Evolutionary conservation across 2,888 invertebrate genomes (phyloP), one percentile per base, ranked within the genome.

Genomic region (Nematopogon swammerdamellus): DNA sequence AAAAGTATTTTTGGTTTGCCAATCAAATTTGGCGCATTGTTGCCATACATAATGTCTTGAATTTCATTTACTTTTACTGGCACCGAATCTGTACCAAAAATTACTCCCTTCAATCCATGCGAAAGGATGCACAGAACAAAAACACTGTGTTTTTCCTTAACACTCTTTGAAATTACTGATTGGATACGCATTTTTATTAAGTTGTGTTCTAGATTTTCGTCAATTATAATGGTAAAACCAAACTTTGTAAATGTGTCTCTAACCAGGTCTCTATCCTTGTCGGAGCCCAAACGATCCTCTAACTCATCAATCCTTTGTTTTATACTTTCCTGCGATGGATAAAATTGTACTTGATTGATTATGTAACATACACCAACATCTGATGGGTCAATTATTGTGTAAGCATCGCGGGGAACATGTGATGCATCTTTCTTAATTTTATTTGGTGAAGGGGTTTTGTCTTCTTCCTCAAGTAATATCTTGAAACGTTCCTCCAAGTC

Each of bases 81-180:
- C 0, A 75, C 65, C 42, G 70, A 71, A 57, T 79, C 73, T 16
- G 76, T 69, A 49, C 75, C 71, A 63, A 63, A 77, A 1, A 79
- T 62, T 59, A 73, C 68, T 0, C 70, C 79, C 52, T 62, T 65
- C 1, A 73, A 68, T 36, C 79, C 79, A 62, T 79, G 77, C 45
- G 77, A 77, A 18, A 79, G 56, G 54, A 79, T 69, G 55, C 76
- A 79, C 10, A 79, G 56, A 62, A 79, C 67, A 48, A 77, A 77
- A 42, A 76, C 61, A 56, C 77, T 79, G 50, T 76, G 72, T 29
- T 69, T 61, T 47, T 57, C 51, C 29, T 52, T 54, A 16, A 74
- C 64, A 55, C 64, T 58, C 42, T 64, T 57, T 46, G 58, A 60
- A 36, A 76, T 57, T 3, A 66, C 61, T 51, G 64, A 56, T 58